Percentiles rank a stretch among this genome's conserved stretches.
Evolutionary conservation across 1,140 invertebrate genomes (phyloP).

Genomic region (Eupeodes corollae): DNA sequence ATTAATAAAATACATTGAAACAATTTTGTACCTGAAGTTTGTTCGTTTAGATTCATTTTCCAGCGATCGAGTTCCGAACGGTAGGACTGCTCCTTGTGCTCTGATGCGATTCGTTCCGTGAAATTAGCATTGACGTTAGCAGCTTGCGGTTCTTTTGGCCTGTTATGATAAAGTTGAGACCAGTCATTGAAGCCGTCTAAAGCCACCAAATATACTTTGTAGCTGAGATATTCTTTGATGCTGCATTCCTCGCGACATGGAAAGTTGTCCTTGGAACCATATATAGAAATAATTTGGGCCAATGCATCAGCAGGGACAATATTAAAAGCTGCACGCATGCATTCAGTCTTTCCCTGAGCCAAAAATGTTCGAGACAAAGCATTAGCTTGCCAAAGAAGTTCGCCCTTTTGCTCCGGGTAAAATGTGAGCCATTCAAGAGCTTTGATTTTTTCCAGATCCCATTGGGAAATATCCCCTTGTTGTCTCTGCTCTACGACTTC

Average conservation of each 20-base stretch:
- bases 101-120: conserved; percentile 76
- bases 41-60: conserved; percentile 52
- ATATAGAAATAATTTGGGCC: conserved; percentile 45
- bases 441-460: conserved; percentile 51
- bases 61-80: conserved; percentile 66
- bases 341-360: conserved; percentile 51
- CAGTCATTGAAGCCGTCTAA: conserved; percentile 80
- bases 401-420: conserved; percentile 62
- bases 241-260: conserved; percentile 43
- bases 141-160: conserved; percentile 52
- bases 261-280: conserved; percentile 44
- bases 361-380: conserved; percentile 78
- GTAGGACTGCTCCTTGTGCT: conserved; percentile 69
- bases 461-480: conserved; percentile 15
- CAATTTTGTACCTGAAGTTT: conserved; percentile 45
- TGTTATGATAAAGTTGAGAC: conserved; percentile 73
- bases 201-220: conserved; percentile 69
- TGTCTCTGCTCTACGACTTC: conserved; percentile 10
- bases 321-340: conserved; percentile 54
- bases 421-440: conserved; percentile 82
- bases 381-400: conserved; percentile 77
- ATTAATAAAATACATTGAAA: too few relatives aligned
- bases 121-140: conserved; percentile 55
- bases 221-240: conserved; percentile 63
- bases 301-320: conserved; percentile 57